phyloP scores from a whole-genome alignment of 1,140 invertebrate genomes.

The Micrasema longulum region DNA sequence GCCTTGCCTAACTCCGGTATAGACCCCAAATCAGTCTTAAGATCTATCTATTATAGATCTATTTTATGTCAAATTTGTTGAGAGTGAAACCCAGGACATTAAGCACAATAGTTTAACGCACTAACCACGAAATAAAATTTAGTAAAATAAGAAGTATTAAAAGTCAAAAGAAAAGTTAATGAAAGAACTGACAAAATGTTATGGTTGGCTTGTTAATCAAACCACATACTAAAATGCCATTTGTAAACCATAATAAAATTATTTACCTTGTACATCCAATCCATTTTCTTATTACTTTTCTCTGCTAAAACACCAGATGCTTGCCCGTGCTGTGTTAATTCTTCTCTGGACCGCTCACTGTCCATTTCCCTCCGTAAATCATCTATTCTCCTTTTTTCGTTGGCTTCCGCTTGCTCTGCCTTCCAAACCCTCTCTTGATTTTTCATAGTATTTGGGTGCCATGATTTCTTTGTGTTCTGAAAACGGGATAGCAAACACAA shows the following conservation, averaged over 20 bases:
- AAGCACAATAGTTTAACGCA: too few relatives aligned
- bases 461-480: constrained; percentile 83
- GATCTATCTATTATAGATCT: too few relatives aligned
- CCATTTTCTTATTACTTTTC: constrained; percentile 75
- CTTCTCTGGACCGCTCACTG: constrained; percentile 74
- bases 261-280: constrained; percentile 94
- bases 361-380: constrained; percentile 77
- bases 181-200: too few relatives aligned
- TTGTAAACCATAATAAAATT: too few relatives aligned
- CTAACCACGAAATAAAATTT: neutral
- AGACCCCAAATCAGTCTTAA: too few relatives aligned
- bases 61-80: too few relatives aligned
- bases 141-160: neutral
- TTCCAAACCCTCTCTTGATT: constrained; percentile 85
- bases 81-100: too few relatives aligned
- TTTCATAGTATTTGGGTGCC: constrained; percentile 83
- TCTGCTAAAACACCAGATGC: constrained; percentile 68
- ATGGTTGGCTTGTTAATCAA: too few relatives aligned
- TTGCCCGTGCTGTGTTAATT: constrained; percentile 74
- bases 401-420: constrained; percentile 78
- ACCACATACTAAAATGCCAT: too few relatives aligned
- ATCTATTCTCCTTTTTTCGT: constrained; percentile 75
- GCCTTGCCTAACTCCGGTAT: too few relatives aligned
- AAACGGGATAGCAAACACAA: constrained; percentile 2
- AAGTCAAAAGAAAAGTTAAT: constrained; percentile 23